Evolutionary conservation across 2,113 vertebrate species (phyloP), one percentile per base, ranked within the genome.

Genomic region (Callipepla squamata): DNA sequence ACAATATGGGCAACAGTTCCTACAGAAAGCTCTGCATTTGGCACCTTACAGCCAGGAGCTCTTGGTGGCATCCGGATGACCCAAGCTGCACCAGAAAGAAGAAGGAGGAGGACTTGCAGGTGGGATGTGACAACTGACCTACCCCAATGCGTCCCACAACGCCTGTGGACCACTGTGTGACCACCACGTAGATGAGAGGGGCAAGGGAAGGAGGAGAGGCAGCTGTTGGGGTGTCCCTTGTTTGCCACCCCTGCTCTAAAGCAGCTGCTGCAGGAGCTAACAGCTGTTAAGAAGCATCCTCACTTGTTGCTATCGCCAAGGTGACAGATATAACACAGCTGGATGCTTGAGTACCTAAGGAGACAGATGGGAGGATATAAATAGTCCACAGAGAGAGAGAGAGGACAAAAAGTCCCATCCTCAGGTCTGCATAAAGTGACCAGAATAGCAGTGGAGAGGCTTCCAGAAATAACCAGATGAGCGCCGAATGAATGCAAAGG

Each of bases 361-460:
- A 83, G 93, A 88, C 77, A 88, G 89, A 95, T 90, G 93, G 84
- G 59, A 80, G 68, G 76, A 70, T 94, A 96, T 90, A 95, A 96
- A 96, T 94, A 95, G 90, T 89, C 57, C 36, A 86, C 10, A 61
- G 83, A 38, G 68, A 70, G 84, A 90, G 34, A 36, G 36, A 36
- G 80, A 94, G 95, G 84, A 93, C 88, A 94, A 20, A 75, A 80
- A 75, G 95, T 95, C 80, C 85, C 61, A 68, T 92, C 73, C 90
- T 47, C n/a, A 51, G 20, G 80, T n/a, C 34, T 47, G 65, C 86
- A 59, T 74, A 89, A 47, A 76, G 66, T 86, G 88, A 92, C 88
- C 88, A 65, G 88, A 94, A 96, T 63, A 85, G 73, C 11, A 80
- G 68, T 26, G 77, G 34, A 88, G 61, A 70, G 22, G 57, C 25